These are phyloP conservation scores for Lutraria lutraria DNA, from an alignment of 2,888 invertebrate genomes.

Conservation along the genomic window DNA sequence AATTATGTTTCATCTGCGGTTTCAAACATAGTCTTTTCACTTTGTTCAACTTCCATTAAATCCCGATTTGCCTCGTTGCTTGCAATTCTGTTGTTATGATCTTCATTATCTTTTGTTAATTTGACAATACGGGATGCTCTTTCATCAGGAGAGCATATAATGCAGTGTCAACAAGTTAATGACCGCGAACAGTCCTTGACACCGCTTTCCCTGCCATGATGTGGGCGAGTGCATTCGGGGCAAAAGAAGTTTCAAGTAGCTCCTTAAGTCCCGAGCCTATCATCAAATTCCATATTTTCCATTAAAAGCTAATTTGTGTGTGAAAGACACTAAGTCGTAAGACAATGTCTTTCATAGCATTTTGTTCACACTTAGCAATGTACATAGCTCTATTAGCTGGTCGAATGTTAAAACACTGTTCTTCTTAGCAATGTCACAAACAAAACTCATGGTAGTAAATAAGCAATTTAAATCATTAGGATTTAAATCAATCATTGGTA, in stretches of 20 bases:
- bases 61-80: too few species aligned
- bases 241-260: conserved; percentile 12
- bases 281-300: not conserved
- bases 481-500: too few species aligned
- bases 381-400: too few species aligned
- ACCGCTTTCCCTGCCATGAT: conserved; percentile 20
- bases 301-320: conserved; percentile 13
- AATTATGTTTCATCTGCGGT: too few species aligned
- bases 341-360: too few species aligned
- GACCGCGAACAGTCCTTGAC: not conserved
- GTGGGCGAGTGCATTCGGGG: conserved; percentile 10
- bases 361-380: too few species aligned
- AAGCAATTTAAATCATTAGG: conserved; percentile 10
- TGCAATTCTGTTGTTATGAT: too few species aligned
- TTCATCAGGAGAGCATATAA: not conserved
- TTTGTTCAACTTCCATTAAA: too few species aligned
- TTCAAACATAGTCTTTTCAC: too few species aligned
- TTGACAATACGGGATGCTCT: too few species aligned
- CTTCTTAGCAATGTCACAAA: not conserved
- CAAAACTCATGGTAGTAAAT: conserved; percentile 7
- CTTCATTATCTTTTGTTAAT: too few species aligned
- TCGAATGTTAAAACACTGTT: conserved; percentile 21
- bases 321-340: conserved; percentile 12
- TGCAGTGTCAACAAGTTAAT: not conserved
- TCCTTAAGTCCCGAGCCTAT: too few species aligned